Evolutionary conservation across 2,797 vertebrate genomes (phyloP), one percentile per base, ranked within the genome.

Genomic region (Vireo griseus): DNA sequence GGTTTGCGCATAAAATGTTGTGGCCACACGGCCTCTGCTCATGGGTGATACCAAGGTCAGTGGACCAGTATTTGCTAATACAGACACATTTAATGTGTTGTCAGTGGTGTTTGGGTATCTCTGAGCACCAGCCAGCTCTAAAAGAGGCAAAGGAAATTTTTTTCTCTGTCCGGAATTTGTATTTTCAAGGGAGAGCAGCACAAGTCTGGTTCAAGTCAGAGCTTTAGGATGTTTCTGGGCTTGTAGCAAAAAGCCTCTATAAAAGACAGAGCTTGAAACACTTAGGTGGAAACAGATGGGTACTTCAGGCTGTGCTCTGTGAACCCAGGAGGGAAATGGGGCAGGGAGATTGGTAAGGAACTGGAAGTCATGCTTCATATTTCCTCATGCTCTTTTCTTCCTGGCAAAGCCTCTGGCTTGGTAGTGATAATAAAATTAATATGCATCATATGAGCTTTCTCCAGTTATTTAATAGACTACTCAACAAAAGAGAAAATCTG

Each of bases 281-380:
- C 37, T 79, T 73, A 77, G 35, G 31, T 90, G 44, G 88, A 89
- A 95, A 91, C 75, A 92, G 81, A 87, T 82, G 78, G 72, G 13
- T 57, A 51, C 1, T 1, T 82, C 61, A 82, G 67, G 28, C 59
- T 91, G 48, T 80, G 81, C 48, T 83, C 61, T 76, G 33, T 65
- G 89, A 89, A 89, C 57, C 51, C 61, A 26, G 26, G 39, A 86
- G 57, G 55, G 52, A 92, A 91, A 84, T 59, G 44, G 45, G 67
- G 74, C 44, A 69, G 67, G 52, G 73, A 87, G 48, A 71, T 11
- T 54, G 52, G 33, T 63, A 79, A 74, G 57, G 39, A 94, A 22
- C 68, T 87, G 59, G 48, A 94, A 79, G 61, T 77, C 37, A 31
- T 3, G 12, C 52, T 67, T 91, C 48, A 31, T 77, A 42, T 80